These are phyloP conservation scores for Meriones psammophilus DNA, from an alignment of 2,797 vertebrate species.

Conservation along the genomic window DNA sequence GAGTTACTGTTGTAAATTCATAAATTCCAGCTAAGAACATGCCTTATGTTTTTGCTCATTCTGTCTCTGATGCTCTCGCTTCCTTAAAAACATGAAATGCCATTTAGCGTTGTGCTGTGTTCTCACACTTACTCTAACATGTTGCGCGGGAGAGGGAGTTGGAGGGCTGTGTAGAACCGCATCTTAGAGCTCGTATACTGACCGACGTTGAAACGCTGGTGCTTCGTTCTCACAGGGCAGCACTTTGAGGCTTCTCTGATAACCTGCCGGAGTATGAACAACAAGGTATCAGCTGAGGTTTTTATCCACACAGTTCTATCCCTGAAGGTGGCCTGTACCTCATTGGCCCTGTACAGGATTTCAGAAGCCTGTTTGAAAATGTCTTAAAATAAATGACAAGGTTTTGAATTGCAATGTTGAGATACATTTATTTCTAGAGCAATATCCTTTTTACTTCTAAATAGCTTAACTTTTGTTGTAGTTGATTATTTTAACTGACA, in stretches of 20 bases:
- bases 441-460: slow-evolving; percentile 34
- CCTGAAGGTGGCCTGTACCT: background rate
- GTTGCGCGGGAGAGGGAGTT: background rate
- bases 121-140: background rate
- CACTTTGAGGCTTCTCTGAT: background rate
- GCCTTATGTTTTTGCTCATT: background rate
- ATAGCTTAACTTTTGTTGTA: slow-evolving; percentile 35
- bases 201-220: background rate
- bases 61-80: background rate
- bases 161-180: background rate
- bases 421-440: slow-evolving; percentile 16
- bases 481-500: slow-evolving; percentile 53
- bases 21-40: slow-evolving; percentile 11
- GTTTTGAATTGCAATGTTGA: slow-evolving; percentile 26
- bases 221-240: background rate
- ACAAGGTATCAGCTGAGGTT: background rate
- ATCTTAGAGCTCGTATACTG: slow-evolving; percentile 6
- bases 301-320: background rate
- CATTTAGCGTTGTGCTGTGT: background rate
- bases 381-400: slow-evolving; percentile 10
- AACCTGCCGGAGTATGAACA: slow-evolving; percentile 17
- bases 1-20: background rate
- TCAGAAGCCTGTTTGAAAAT: slow-evolving; percentile 26
- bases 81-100: slow-evolving; percentile 15
- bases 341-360: background rate